Evolutionary conservation across 2,888 invertebrate genomes (phyloP).

Genomic region (Chrysodeixis includens): DNA sequence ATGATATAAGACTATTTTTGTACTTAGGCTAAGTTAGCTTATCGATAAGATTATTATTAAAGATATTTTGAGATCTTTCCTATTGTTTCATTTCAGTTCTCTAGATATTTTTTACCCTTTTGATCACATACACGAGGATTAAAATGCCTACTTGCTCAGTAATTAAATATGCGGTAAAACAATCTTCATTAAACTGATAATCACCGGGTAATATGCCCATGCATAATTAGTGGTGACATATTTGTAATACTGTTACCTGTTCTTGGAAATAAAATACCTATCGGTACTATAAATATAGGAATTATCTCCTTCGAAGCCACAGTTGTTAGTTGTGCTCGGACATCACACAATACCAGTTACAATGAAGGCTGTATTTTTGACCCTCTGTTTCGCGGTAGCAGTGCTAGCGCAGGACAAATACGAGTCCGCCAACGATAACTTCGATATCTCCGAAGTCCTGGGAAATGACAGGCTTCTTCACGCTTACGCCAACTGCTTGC

Average conservation of each 20-base stretch:
- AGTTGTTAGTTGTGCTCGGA: conserved; percentile 29
- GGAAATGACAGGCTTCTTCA: conserved; percentile 91
- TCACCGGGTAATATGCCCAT: conserved; percentile 53
- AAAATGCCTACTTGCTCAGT: conserved; percentile 19
- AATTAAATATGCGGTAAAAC: conserved; percentile 49
- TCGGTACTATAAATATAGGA: conserved; percentile 66
- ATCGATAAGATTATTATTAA: conserved; percentile 24
- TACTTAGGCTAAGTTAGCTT: conserved; percentile 12
- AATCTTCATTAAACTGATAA: conserved; percentile 58
- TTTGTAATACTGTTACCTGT: conserved; percentile 54
- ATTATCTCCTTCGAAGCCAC: conserved; percentile 41
- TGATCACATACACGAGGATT: conserved; percentile 14
- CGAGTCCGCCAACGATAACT: conserved; percentile 90
- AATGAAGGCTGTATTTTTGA: conserved; percentile 71
- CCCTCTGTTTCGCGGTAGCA: conserved; percentile 65
- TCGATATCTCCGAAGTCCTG: conserved; percentile 91
- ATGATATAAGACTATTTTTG: conserved; percentile 11
- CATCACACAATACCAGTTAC: conserved; percentile 45
- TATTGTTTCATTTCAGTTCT: conserved; percentile 21
- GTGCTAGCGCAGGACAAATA: conserved; percentile 84
- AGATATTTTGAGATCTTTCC: conserved; percentile 5
- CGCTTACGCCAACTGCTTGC: conserved; percentile 91
- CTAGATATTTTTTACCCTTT: conserved; percentile 9
- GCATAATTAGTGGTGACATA: conserved; percentile 62
- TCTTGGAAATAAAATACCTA: conserved; percentile 55